Conservation (phyloP, 2,888 invertebrate species). For the Hipparchia semele region DNA sequence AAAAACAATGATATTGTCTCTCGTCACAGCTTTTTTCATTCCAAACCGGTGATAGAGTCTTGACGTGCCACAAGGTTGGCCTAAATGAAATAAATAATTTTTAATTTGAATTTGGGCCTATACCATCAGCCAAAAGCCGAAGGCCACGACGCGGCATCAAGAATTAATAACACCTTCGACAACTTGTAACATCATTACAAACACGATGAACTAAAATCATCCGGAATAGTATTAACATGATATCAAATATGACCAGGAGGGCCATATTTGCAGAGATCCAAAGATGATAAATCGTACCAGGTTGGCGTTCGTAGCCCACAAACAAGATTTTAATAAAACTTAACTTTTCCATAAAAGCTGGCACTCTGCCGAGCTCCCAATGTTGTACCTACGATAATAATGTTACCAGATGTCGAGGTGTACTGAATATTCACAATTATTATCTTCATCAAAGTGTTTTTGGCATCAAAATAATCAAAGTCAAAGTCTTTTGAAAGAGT, state of each 20-base stretch:
- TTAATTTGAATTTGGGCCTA: too few species aligned
- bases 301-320: slow-evolving; percentile 7
- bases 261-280: neutral
- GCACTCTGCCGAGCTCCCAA: slow-evolving; percentile 8
- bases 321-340: slow-evolving; percentile 20
- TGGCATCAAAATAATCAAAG: neutral
- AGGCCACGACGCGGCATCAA: too few species aligned
- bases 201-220: neutral
- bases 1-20: too few species aligned
- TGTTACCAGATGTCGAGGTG: slow-evolving; percentile 2
- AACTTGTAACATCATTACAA: neutral
- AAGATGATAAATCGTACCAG: slow-evolving; percentile 14
- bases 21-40: too few species aligned
- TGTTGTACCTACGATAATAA: slow-evolving; percentile 17
- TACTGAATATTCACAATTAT: neutral
- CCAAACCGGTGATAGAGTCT: too few species aligned
- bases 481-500: neutral
- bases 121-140: too few species aligned
- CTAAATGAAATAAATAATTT: too few species aligned
- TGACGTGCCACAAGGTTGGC: too few species aligned
- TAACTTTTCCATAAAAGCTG: slow-evolving; percentile 20
- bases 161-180: too few species aligned
- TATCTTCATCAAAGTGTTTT: neutral
- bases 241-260: too few species aligned
- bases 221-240: neutral